Evolutionary conservation across 2,797 vertebrate genomes (phyloP).

Genomic region (Heterohyrax brucei): DNA sequence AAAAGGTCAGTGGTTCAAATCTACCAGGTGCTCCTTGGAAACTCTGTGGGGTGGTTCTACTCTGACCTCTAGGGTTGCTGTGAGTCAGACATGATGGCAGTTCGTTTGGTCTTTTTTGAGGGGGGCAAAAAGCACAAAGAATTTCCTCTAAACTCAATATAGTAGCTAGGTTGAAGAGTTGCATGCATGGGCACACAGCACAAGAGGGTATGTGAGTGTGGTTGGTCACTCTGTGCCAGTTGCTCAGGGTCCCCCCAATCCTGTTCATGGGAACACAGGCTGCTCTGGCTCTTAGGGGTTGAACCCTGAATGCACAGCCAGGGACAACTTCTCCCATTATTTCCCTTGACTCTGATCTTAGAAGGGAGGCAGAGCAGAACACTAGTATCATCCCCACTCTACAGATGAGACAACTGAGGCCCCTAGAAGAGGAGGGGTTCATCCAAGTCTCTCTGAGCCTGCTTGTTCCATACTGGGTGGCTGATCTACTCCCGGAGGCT

Average conservation of each 20-base stretch:
- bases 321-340: rapidly evolving
- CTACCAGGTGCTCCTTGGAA: too few relatives aligned
- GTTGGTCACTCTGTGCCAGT: neutral
- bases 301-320: neutral
- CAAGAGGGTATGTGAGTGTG: rapidly evolving
- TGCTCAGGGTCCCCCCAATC: neutral
- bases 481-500: too few relatives aligned
- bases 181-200: rapidly evolving
- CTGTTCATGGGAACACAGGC: neutral
- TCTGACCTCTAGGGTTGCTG: too few relatives aligned
- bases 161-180: neutral
- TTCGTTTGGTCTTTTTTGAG: too few relatives aligned
- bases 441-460: neutral
- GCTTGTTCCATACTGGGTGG: neutral
- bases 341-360: neutral
- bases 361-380: neutral
- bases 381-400: neutral
- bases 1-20: too few relatives aligned
- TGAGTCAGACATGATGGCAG: too few relatives aligned
- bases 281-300: neutral
- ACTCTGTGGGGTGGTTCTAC: too few relatives aligned
- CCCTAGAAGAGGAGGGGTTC: neutral
- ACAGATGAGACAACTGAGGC: neutral
- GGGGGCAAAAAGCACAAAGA: neutral
- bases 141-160: neutral